Base-by-base conservation (phyloP, 1,140 invertebrate species). In the Drosophila arizonae region DNA sequence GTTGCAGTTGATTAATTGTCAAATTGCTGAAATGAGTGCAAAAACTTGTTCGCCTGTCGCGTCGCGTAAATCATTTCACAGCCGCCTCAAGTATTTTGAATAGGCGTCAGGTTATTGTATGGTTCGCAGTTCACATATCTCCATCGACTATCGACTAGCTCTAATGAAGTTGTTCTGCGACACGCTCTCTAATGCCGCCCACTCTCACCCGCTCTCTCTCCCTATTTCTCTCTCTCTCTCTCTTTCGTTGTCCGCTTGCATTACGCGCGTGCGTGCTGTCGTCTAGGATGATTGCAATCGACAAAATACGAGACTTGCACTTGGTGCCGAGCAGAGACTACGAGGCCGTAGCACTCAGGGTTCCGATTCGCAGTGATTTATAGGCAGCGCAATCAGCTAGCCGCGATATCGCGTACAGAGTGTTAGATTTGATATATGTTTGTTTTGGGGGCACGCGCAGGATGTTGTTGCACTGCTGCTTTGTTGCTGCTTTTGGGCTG, bases 21-120 rank as follows among this genome's bases (percentile, higher is more conserved):
- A 88, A 88, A 88, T 88, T 88, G 84, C 74, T 88, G 77, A 88
- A 88, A 88, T 89, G 84, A 88, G 84, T 88, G 85, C 84, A 88
- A 88, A 88, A 81, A 88, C 84, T 85, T 88, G 84, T 88, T 84
- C 67, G 79, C 56, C 75, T 82, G 79, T 77, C 76, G 80, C 77
- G 39, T 51, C 39, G 77, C 85, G 84, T 88, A 88, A 88, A 88
- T 88, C 84, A 88, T 88, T 82, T 81, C 69, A 52, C 36, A 41
- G 46, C 15, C 21, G 24, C 48, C 57, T 39, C 48, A 54, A 51
- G 13, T 57, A 51, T 74, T 69, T 39, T 43, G 43, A 52, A 52
- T 52, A 45, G 61, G 39, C 69, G 15, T 64, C 11, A 39, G 43
- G 36, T 63, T 55, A 55, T 36, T 11, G n/a, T 11, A 17, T 30